These are phyloP conservation scores for Siphamia tubifer DNA, from an alignment of 2,113 vertebrate species.

Conservation along the genomic window DNA sequence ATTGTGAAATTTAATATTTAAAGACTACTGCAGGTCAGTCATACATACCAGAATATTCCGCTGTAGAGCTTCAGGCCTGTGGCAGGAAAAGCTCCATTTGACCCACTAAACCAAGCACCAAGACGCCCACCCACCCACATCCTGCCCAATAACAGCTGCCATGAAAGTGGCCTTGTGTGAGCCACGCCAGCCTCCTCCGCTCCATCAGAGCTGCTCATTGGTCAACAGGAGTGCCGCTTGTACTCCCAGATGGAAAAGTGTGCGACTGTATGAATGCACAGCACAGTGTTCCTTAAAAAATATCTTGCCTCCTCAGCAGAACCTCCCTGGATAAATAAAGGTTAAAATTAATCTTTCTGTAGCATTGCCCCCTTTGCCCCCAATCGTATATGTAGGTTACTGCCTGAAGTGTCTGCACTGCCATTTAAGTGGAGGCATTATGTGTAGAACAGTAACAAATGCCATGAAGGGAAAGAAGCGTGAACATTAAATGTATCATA, in stretches of 20 bases:
- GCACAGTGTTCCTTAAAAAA: conserved; percentile 39
- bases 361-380: background rate
- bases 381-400: background rate
- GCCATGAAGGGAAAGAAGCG: background rate
- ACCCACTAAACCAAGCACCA: background rate
- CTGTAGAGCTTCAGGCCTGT: background rate
- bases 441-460: background rate
- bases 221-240: conserved; percentile 2
- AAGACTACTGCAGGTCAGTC: too few species aligned
- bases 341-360: background rate
- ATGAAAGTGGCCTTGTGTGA: conserved; percentile 48
- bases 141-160: conserved; percentile 12
- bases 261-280: conserved; percentile 15
- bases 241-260: conserved; percentile 18
- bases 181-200: background rate
- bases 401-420: background rate
- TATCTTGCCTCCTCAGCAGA: conserved; percentile 11
- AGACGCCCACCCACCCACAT: background rate
- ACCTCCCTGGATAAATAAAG: conserved; percentile 12
- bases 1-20: too few species aligned
- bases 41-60: background rate
- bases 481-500: too few species aligned
- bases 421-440: background rate
- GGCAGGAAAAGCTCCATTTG: conserved; percentile 13
- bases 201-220: conserved; percentile 1